Percentiles rank a stretch among this genome's conserved stretches.
Evolutionary conservation across 2,888 invertebrate species (phyloP).

Genomic region (Neria commutata): DNA sequence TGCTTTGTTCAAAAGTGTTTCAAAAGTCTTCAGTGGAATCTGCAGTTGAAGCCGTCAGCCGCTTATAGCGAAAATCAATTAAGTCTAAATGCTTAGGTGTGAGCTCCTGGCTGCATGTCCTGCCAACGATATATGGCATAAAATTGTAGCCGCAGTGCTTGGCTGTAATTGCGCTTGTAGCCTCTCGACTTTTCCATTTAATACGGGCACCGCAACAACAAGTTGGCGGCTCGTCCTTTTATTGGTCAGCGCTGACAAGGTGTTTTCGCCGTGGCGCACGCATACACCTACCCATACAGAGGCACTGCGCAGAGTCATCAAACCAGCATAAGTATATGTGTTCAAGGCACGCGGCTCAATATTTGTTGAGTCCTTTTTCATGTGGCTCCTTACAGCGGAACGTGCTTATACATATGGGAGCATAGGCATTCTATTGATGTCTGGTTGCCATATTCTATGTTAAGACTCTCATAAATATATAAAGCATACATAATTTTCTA

Average conservation of each 20-base stretch:
- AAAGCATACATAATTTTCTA: no score
- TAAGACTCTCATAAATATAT: no score
- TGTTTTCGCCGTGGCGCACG: background rate
- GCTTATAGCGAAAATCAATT: no score
- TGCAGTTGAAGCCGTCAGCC: no score
- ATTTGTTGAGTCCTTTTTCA: slow-evolving; percentile 1
- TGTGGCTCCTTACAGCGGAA: no score
- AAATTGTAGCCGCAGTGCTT: background rate
- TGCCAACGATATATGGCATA: background rate
- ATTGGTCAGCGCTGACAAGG: slow-evolving; percentile 1
- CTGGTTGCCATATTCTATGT: no score
- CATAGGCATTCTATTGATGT: no score
- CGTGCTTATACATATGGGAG: no score
- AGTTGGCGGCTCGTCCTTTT: background rate
- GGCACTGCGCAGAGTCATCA: background rate
- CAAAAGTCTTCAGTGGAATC: background rate
- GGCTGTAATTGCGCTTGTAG: background rate
- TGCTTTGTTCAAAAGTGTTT: background rate
- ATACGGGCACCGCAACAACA: background rate
- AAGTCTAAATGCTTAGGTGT: slow-evolving; percentile 2
- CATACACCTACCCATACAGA: background rate
- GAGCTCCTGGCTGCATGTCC: background rate
- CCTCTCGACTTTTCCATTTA: background rate
- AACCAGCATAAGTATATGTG: background rate
- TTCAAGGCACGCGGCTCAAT: slow-evolving; percentile 1